These are phyloP conservation scores for Hemicentrotus pulcherrimus DNA, from an alignment of 35 echinoderm and acorn worm genomes.

Conservation along the genomic window DNA sequence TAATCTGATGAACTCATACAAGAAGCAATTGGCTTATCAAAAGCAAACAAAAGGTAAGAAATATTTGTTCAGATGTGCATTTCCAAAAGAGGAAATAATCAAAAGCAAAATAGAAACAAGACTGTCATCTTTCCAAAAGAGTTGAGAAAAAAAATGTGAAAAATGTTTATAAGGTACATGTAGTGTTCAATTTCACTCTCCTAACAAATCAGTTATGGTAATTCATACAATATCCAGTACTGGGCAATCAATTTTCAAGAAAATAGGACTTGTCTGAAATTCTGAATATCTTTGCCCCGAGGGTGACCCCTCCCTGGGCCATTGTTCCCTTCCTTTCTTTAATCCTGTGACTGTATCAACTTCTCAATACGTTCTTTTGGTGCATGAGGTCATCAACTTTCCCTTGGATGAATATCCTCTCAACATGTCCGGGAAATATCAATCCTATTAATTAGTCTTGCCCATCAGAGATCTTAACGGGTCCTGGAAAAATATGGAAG, in stretches of 20 bases:
- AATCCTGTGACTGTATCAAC: neutral
- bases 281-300: neutral
- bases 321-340: slow-evolving; percentile 8
- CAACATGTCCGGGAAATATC: neutral
- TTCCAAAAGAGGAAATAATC: no score
- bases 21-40: neutral
- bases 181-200: no score
- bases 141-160: no score
- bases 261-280: no score
- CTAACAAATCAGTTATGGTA: no score
- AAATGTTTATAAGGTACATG: no score
- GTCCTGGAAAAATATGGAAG: neutral
- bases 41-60: neutral
- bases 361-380: neutral
- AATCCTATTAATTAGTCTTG: neutral
- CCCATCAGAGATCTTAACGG: neutral
- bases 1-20: neutral
- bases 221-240: no score
- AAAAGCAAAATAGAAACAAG: no score
- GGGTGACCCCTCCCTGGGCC: neutral
- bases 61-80: neutral
- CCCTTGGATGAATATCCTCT: neutral
- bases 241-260: no score
- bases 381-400: neutral
- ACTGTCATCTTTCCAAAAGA: no score